Conservation (phyloP, 2,797 vertebrate genomes). For the Parambassis ranga region DNA sequence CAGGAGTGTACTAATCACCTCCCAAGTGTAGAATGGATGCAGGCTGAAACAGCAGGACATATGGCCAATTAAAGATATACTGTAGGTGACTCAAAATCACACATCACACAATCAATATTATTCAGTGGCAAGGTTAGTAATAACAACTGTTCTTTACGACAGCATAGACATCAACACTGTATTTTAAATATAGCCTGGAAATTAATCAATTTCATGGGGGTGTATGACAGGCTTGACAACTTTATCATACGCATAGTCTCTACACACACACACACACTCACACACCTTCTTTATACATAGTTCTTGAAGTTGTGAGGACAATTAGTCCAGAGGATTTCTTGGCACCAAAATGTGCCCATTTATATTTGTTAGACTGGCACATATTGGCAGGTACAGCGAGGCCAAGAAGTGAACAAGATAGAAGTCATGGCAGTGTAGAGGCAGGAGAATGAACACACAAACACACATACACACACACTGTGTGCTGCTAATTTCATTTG, state of each 20-base stretch:
- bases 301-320: constrained; percentile 26
- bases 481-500: constrained; percentile 3
- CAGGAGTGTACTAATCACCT: constrained; percentile 67
- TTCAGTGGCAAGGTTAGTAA: constrained; percentile 9
- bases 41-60: constrained; percentile 60
- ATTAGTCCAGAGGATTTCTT: constrained; percentile 20
- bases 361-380: constrained; percentile 33
- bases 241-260: not conserved
- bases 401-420: constrained; percentile 18
- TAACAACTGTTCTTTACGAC: not conserved
- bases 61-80: constrained; percentile 70
- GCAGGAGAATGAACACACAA: constrained; percentile 5
- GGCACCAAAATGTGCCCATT: constrained; percentile 14
- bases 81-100: constrained; percentile 15
- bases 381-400: constrained; percentile 21
- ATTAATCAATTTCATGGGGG: not conserved
- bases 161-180: not conserved
- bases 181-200: not conserved
- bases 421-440: not conserved
- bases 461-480: not conserved
- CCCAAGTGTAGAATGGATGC: constrained; percentile 52
- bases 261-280: too few species aligned
- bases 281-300: too few species aligned
- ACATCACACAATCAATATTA: constrained; percentile 16
- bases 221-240: not conserved